phyloP scores from a whole-genome alignment of 2,113 vertebrate genomes.

The Urocynchramus pylzowi region DNA sequence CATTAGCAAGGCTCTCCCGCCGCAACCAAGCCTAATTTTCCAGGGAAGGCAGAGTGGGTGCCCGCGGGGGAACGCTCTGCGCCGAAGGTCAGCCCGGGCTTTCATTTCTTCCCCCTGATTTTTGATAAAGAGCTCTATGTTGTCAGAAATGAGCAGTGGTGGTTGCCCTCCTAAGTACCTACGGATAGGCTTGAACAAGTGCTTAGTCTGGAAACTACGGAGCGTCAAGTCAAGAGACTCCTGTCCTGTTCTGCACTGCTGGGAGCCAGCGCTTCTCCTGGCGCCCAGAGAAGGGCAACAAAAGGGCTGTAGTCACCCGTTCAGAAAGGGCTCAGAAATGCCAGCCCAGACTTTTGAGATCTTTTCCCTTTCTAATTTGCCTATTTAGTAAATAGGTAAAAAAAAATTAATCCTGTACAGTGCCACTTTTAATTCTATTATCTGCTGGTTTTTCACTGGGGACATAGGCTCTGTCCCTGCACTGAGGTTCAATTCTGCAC shows the following conservation, averaged over 20 bases:
- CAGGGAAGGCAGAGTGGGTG: neutral
- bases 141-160: neutral
- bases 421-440: neutral
- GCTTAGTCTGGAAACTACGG: neutral
- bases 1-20: neutral
- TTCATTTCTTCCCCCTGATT: neutral
- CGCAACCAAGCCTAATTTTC: neutral
- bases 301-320: neutral
- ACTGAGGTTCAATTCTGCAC: neutral
- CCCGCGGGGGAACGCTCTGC: neutral
- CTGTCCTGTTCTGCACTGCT: neutral
- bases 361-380: neutral
- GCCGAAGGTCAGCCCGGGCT: neutral
- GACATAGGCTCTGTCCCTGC: neutral
- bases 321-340: neutral
- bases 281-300: accelerated
- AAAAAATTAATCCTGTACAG: neutral
- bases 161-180: neutral
- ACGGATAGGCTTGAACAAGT: neutral
- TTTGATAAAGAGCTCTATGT: neutral
- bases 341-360: neutral
- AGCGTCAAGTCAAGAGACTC: neutral
- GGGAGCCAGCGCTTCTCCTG: neutral
- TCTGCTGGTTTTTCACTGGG: neutral
- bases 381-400: neutral